Evolutionary conservation across 2,888 invertebrate species (phyloP), one percentile per base, ranked within the genome.

Genomic region (Caenorhabditis sp.): DNA sequence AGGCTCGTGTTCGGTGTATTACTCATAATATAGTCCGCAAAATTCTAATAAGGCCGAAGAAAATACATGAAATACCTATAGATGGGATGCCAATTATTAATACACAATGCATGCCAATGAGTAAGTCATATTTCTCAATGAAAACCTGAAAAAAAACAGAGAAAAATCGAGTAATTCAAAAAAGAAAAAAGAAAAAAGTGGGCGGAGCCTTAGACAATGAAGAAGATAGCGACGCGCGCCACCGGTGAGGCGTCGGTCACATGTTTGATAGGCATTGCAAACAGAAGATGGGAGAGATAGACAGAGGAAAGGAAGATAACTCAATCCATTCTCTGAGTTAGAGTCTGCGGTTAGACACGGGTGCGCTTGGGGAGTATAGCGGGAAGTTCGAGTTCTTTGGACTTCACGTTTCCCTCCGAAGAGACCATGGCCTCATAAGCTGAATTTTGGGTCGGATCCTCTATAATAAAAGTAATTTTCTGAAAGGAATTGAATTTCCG

Each of bases 371-470:
- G 58, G 71, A 63, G 53, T 23, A 62, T 64, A 60, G 62, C 64
- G 54, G 21, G 61, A 38, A 23, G 57, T 53, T 54, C 52, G 67
- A 71, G 71, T 71, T 71, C 63, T 71, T 71, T 64, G 57, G 67
- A 14, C 36, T 43, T 36, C 21, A 61, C 54, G 58, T 62, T 71
- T 67, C 63, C 71, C 64, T 36, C 60, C 64, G 64, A 59, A 27
- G 67, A 67, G 63, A 27, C 67, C 64, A 61, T 23, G 60, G 57
- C 64, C 67, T 67, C 71, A 63, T 63, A 63, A 54, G 71, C 71
- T 71, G 71, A 71, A 57, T 67, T 71, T 71, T 71, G 66, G 71
- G 59, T 71, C 71, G 67, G 71, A 71, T 71, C 71, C 71, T 71
- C 70, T 70, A 43, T 43, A 8, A 5, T 36, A 36, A 36, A 36